phyloP scores from a whole-genome alignment of 2,113 vertebrate species.

The Oreochromis aureus region DNA sequence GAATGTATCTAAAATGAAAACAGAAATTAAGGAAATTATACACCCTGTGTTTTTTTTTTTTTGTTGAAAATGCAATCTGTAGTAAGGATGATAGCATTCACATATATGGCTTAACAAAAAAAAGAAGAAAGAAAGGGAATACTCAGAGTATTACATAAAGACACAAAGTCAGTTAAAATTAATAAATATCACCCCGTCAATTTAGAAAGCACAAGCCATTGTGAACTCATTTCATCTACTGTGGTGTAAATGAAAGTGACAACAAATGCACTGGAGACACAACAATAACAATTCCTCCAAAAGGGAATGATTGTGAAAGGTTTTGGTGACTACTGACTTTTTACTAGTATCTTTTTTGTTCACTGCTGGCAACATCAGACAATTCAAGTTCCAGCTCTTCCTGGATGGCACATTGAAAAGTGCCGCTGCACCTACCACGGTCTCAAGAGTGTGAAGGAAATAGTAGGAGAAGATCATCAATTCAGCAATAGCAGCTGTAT shows the following conservation, averaged over 20 bases:
- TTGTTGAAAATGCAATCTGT: not conserved
- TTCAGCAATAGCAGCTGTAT: not conserved
- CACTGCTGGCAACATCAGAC: not conserved
- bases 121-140: not conserved
- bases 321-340: not conserved
- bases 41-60: not conserved
- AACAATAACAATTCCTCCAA: not conserved
- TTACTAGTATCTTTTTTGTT: not conserved
- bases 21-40: not conserved
- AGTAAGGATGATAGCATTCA: not conserved
- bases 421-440: not conserved
- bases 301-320: not conserved
- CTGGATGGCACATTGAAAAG: not conserved
- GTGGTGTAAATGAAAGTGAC: not conserved
- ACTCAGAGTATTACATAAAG: not conserved
- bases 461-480: not conserved
- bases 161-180: not conserved
- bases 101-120: not conserved
- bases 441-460: not conserved
- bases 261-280: not conserved
- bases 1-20: slow-evolving; percentile 84
- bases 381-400: not conserved
- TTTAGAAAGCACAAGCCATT: not conserved
- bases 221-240: not conserved
- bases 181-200: not conserved